Evolutionary conservation across 2,888 invertebrate genomes (phyloP).

Genomic region (Fragum whitleyi): DNA sequence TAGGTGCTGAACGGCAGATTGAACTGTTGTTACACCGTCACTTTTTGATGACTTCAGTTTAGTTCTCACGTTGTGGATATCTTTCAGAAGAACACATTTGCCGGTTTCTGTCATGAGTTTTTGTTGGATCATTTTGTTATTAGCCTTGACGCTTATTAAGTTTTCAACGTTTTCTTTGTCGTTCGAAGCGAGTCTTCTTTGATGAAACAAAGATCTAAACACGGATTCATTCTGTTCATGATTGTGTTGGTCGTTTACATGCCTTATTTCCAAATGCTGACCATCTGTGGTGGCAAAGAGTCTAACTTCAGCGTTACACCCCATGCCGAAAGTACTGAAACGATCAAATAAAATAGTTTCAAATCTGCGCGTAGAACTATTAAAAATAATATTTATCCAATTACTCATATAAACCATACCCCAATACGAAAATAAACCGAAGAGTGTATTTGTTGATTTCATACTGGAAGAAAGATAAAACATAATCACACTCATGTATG

Average conservation of each 20-base stretch:
- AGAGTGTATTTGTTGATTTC: too few relatives aligned
- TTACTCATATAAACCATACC: too few relatives aligned
- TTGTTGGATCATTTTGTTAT: constrained; percentile 30
- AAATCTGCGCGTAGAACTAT: too few relatives aligned
- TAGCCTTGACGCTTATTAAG: constrained; percentile 30
- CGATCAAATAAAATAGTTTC: too few relatives aligned
- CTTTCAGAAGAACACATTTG: constrained; percentile 27
- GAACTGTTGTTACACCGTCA: constrained; percentile 23
- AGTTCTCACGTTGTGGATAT: constrained; percentile 25
- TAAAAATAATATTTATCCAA: too few relatives aligned
- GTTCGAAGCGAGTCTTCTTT: neutral
- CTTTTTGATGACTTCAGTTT: constrained; percentile 20
- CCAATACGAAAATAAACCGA: too few relatives aligned
- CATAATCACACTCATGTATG: too few relatives aligned
- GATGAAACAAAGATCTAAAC: constrained; percentile 10
- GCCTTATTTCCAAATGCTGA: constrained; percentile 12
- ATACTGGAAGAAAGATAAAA: too few relatives aligned
- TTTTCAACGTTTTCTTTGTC: constrained; percentile 16
- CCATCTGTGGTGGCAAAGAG: constrained; percentile 16
- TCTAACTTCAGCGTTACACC: constrained; percentile 12
- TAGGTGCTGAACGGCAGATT: constrained; percentile 25
- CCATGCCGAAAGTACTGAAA: constrained; percentile 27
- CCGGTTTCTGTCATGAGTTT: constrained; percentile 19
- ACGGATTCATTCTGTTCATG: constrained; percentile 16
- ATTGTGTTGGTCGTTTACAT: constrained; percentile 20